A percentile compares a stretch with the other conserved stretches of the same genome.
Conservation (phyloP, 2,888 invertebrate genomes). For the Balanococcus diminutus region DNA sequence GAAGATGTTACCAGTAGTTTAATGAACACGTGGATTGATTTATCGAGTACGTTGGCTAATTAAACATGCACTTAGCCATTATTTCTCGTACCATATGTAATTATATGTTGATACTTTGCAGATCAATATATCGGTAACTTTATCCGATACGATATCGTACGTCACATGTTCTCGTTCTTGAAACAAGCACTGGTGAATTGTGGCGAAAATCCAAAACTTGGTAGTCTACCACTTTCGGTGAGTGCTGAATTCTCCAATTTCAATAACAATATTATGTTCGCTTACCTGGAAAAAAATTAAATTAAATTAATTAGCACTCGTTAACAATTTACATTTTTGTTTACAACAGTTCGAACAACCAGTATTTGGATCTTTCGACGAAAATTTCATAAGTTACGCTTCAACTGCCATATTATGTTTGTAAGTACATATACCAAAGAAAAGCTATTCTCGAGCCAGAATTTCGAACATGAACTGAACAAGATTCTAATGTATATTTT, state of each 20-base stretch:
- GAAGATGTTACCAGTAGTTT: conserved; percentile 56
- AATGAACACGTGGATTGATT: conserved; percentile 58
- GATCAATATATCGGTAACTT: conserved; percentile 83
- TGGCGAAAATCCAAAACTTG: conserved; percentile 66
- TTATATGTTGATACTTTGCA: conserved; percentile 62
- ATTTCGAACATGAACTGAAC: neutral
- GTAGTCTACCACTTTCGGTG: conserved; percentile 67
- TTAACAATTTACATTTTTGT: neutral
- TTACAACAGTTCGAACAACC: conserved; percentile 70
- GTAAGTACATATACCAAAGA: conserved; percentile 64
- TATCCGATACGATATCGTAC: conserved; percentile 72
- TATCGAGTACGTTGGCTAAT: conserved; percentile 56
- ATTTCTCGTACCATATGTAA: neutral
- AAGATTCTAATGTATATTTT: neutral
- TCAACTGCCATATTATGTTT: conserved; percentile 83
- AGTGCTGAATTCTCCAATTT: conserved; percentile 56
- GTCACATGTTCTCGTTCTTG: conserved; percentile 73
- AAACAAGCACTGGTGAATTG: conserved; percentile 70
- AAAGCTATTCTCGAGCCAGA: no score
- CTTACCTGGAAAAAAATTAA: neutral
- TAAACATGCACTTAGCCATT: neutral
- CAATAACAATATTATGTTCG: neutral
- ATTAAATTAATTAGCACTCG: neutral
- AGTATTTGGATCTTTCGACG: conserved; percentile 71
- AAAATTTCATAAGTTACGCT: conserved; percentile 79